Base-by-base conservation (phyloP, 2,113 vertebrate genomes). In the Oryzias woworae region DNA sequence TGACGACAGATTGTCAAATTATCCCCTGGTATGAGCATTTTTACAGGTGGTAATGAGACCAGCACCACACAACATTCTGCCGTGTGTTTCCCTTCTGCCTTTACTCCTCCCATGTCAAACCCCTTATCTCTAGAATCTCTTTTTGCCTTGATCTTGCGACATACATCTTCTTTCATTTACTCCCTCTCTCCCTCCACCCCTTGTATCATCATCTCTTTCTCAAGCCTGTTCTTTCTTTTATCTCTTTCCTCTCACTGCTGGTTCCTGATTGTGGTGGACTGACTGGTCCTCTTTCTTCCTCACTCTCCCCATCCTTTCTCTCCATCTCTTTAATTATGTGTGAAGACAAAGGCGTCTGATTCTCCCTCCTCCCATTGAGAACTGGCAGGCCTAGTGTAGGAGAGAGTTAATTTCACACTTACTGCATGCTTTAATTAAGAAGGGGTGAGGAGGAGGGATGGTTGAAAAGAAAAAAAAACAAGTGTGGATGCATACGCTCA, bases 351-450 rank as follows among this genome's bases (percentile, higher is more conserved):
- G 88, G 85, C 86, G 72, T 81, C 78, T 82, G 85, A 89, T 88
- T 91, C 85, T 85, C 81, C 84, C 87, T 88, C 86, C 88, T 89
- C 90, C 89, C 85, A 90, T 88, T 91, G 84, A 82, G 84, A 87
- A 89, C 88, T 88, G 89, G 89, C 91, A 91, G 91, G 83, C 85
- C 82, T 72, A 56, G 85, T 87, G 87, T 88, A 91, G 89, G 90
- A 92, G 89, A 93, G 90, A 90, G 91, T 92, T 92, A 90, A 92
- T 92, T 92, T 93, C 91, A 93, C 91, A 92, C 90, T 89, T 90
- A 89, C 88, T 92, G 91, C 91, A 91, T 92, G 91, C 88, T 92
- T 92, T 92, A 92, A 93, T 93, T 92, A 92, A 92, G 88, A 86
- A 68, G 66, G 71, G 83, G 73, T 75, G 73, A 59, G 66, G 67